Conservation (phyloP, 2,797 vertebrate species). For the Poliocrania exsul region DNA sequence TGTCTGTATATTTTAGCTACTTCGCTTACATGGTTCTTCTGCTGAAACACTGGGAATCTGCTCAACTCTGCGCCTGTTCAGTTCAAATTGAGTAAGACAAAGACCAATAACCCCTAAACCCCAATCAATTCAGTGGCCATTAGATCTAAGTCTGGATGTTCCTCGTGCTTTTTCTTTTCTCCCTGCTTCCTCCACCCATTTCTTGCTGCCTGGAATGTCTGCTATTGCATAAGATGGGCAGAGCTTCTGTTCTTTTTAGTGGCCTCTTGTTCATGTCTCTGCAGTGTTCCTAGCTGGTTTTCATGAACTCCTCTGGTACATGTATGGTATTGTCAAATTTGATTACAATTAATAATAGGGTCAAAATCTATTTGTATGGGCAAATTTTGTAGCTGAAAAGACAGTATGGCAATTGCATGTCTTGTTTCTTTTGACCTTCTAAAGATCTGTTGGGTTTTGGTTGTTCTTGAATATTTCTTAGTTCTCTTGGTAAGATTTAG, state of each 20-base stretch:
- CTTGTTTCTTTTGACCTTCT: neutral
- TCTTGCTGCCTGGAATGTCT: neutral
- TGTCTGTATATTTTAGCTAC: neutral
- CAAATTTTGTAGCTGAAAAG: neutral
- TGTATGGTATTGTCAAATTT: neutral
- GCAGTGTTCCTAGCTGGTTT: neutral
- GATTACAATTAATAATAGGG: neutral
- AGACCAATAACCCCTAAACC: neutral
- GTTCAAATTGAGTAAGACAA: neutral
- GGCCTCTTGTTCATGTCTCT: neutral
- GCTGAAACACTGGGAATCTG: neutral
- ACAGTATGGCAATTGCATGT: neutral
- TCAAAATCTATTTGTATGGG: neutral
- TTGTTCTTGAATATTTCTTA: neutral
- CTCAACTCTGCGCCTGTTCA: neutral
- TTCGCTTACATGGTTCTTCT: neutral
- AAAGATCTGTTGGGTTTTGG: neutral
- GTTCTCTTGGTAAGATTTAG: neutral
- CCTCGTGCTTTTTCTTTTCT: neutral
- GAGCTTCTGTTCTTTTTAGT: neutral
- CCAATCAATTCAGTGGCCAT: neutral
- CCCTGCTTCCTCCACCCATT: neutral
- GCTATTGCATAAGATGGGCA: neutral
- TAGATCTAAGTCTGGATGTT: neutral
- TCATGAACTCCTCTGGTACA: neutral